Conservation (phyloP, 2,888 invertebrate species). For the Diarsia rubi region DNA sequence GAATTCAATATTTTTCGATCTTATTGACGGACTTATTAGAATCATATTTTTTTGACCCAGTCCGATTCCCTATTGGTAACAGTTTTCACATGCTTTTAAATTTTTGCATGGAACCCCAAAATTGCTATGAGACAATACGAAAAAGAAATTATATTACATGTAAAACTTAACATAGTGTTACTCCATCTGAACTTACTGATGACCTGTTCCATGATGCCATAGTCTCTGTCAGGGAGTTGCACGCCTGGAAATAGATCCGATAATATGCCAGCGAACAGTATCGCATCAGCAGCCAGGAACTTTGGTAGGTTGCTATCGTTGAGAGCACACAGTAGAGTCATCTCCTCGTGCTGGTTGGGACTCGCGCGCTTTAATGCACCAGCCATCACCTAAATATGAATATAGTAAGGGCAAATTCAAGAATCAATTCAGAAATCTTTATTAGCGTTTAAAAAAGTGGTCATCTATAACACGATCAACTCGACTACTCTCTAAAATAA, state of each 20-base stretch:
- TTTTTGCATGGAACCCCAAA: neutral
- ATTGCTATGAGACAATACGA: neutral
- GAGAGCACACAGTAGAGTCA: conserved; percentile 95
- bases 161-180: neutral
- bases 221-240: conserved; percentile 94
- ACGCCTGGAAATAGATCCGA: conserved; percentile 97
- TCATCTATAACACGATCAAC: no score
- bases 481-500: neutral
- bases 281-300: conserved; percentile 96
- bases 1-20: no score
- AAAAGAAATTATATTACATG: neutral
- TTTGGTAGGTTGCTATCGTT: conserved; percentile 98
- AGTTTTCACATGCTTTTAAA: neutral
- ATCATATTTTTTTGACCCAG: no score
- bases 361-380: conserved; percentile 96
- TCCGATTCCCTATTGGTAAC: no score
- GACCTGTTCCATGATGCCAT: conserved; percentile 93
- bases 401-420: neutral
- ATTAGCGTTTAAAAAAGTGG: neutral
- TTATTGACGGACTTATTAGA: no score
- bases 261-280: conserved; percentile 96
- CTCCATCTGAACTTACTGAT: conserved; percentile 82
- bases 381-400: conserved; percentile 94
- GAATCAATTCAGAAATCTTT: neutral
- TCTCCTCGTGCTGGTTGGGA: conserved; percentile 96